Evolutionary conservation across 2,797 vertebrate genomes (phyloP).

Genomic region (Amblyopsis hoosieri): DNA sequence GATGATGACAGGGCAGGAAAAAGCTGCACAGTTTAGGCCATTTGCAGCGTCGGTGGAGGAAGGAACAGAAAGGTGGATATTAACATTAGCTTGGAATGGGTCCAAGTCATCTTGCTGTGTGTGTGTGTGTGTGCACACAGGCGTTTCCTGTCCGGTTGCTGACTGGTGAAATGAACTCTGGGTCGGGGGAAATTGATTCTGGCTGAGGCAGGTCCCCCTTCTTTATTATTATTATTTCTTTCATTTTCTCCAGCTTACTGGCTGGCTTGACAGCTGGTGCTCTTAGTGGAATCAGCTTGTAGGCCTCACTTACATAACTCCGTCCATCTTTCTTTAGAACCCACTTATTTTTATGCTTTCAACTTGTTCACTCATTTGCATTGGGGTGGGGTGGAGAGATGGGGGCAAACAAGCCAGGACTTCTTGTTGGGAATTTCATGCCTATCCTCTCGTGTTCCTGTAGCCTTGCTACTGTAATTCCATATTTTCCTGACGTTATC

Average conservation of each 20-base stretch:
- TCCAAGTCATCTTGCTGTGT: constrained; percentile 41
- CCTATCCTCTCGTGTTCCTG: neutral
- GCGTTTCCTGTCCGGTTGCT: constrained; percentile 58
- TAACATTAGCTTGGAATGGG: constrained; percentile 50
- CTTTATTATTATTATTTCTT: neutral
- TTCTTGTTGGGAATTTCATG: constrained; percentile 29
- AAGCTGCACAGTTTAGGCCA: constrained; percentile 47
- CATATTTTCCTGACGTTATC: neutral
- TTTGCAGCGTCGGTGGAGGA: constrained; percentile 53
- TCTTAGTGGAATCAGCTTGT: constrained; percentile 22
- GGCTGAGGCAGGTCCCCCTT: constrained; percentile 57
- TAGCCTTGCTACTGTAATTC: neutral
- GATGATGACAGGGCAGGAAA: constrained; percentile 45
- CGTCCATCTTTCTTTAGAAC: constrained; percentile 27
- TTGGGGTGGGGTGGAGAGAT: neutral
- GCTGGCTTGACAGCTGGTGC: constrained; percentile 1
- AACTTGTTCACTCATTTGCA: constrained; percentile 11
- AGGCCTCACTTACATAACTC: constrained; percentile 17
- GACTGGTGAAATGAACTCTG: constrained; percentile 78
- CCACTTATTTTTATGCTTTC: constrained; percentile 16
- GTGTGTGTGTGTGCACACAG: constrained; percentile 29
- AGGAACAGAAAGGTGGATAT: constrained; percentile 62
- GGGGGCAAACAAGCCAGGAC: constrained; percentile 34
- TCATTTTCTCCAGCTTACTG: constrained; percentile 21
- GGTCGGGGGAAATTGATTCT: constrained; percentile 73